Percentiles rank a stretch among this genome's conserved stretches.
Evolutionary conservation across 1,140 invertebrate genomes (phyloP).

Genomic region (Heliothis virescens): DNA sequence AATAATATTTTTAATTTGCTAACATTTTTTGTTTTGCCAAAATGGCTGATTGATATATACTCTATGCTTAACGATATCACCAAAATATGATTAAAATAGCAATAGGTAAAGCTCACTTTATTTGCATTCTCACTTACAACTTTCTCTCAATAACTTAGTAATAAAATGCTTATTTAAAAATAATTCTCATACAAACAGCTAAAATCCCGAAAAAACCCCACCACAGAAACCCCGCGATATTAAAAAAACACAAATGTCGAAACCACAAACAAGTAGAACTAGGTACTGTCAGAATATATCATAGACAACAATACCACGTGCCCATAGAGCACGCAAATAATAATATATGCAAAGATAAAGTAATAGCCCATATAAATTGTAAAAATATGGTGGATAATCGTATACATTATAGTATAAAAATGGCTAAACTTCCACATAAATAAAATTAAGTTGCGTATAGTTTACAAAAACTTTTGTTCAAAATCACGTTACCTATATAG

Average conservation of each 20-base stretch:
- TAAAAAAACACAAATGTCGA: too few relatives aligned
- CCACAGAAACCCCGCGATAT: too few relatives aligned
- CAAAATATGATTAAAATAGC: too few relatives aligned
- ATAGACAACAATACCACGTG: conserved; percentile 6
- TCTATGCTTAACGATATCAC: too few relatives aligned
- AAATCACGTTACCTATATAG: background rate
- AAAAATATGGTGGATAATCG: conserved; percentile 27
- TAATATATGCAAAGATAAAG: conserved; percentile 12
- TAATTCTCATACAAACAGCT: too few relatives aligned
- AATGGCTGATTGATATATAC: too few relatives aligned
- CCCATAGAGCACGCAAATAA: background rate
- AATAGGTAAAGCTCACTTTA: background rate
- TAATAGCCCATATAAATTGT: conserved; percentile 31
- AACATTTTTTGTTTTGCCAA: too few relatives aligned
- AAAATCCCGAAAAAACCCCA: too few relatives aligned
- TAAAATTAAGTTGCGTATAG: background rate
- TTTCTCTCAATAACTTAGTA: too few relatives aligned
- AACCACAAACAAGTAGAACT: background rate
- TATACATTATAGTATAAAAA: conserved; percentile 9
- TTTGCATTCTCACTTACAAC: background rate
- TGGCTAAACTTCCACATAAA: conserved; percentile 2
- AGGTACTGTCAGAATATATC: background rate
- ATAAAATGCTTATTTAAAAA: too few relatives aligned
- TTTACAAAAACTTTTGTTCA: background rate
- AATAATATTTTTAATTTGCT: background rate